Evolutionary conservation across 2,888 invertebrate genomes (phyloP).

Genomic region (Hermodice carunculata): DNA sequence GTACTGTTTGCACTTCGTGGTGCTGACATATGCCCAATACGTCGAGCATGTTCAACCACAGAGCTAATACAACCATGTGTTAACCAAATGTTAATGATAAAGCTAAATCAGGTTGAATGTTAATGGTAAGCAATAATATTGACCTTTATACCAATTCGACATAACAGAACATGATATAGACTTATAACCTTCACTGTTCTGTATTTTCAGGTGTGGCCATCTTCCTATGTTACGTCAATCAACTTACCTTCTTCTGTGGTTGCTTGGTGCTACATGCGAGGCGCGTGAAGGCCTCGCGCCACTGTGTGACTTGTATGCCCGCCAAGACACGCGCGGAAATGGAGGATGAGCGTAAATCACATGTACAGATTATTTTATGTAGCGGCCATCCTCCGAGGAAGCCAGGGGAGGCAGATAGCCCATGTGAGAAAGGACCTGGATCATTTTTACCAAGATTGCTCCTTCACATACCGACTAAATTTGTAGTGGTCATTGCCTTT

Average conservation of each 20-base stretch:
- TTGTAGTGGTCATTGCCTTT: conserved; percentile 44
- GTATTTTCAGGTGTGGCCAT: conserved; percentile 52
- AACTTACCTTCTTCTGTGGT: conserved; percentile 52
- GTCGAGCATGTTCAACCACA: too few relatives aligned
- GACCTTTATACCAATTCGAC: too few relatives aligned
- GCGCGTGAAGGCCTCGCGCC: conserved; percentile 43
- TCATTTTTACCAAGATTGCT: conserved; percentile 42
- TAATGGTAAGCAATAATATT: too few relatives aligned
- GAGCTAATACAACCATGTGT: too few relatives aligned
- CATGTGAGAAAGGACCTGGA: conserved; percentile 44
- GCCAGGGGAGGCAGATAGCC: conserved; percentile 41
- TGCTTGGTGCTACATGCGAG: conserved; percentile 54
- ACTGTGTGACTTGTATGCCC: conserved; percentile 40
- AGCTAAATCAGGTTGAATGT: too few relatives aligned
- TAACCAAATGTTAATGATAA: too few relatives aligned
- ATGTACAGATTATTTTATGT: conserved; percentile 58
- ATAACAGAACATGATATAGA: background rate
- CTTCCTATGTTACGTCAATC: conserved; percentile 55
- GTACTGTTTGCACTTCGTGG: too few relatives aligned
- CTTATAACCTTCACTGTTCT: background rate
- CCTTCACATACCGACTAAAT: conserved; percentile 33
- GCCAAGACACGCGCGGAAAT: conserved; percentile 8
- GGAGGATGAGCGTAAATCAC: conserved; percentile 2
- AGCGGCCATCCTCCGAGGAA: conserved; percentile 37
- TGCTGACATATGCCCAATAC: too few relatives aligned